Evolutionary conservation across 2,888 invertebrate species (phyloP), one percentile per base, ranked within the genome.

Genomic region (Caenorhabditis sp.): DNA sequence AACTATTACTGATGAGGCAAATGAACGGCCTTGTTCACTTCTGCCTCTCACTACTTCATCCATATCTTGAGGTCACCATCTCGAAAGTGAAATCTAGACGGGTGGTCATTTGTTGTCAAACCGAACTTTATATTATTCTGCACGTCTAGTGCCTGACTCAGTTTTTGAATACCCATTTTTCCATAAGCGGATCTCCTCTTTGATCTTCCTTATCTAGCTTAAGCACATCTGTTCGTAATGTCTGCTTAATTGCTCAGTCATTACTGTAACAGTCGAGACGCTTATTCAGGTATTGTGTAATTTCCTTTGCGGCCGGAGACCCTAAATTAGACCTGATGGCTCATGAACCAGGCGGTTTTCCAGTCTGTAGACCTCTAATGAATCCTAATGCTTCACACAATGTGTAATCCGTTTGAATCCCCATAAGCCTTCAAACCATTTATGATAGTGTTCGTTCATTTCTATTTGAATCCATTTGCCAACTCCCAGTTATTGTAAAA

Each of bases 1-100:
- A 70, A 61, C 79, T 68, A 76, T 68, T 76, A 76, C 76, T 79
- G 79, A 79, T 77, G 77, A 76, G 61, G 66, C 14, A 66, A 75
- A 54, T 47, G 75, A 75, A 75, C 58, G 47, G 44, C 75, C 74
- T 64, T 38, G 31, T 66, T 19, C 47, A 54, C 56, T 49, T 14
- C 19, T 38, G 31, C 38, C 56, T 22, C 76, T 26, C 61, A 35
- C 49, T 76, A 64, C 58, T 44, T 56, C 56, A 26, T 63, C 31
- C 63, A 38, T 77, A 77, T 77, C 77, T 69, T 35, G 77, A 77
- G 79, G 79, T 79, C 70, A 70, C 26, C 58, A 70, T 77, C 69
- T 54, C 31, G 69, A 79, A 79, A 70, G 77, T 79, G 79, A 79
- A 79, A 64, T 35, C 70, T 14, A 31, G 26, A 26, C 41, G 61